Evolutionary conservation across 2,113 vertebrate genomes (phyloP), one percentile per base, ranked within the genome.

Genomic region (Erinaceus europaeus): DNA sequence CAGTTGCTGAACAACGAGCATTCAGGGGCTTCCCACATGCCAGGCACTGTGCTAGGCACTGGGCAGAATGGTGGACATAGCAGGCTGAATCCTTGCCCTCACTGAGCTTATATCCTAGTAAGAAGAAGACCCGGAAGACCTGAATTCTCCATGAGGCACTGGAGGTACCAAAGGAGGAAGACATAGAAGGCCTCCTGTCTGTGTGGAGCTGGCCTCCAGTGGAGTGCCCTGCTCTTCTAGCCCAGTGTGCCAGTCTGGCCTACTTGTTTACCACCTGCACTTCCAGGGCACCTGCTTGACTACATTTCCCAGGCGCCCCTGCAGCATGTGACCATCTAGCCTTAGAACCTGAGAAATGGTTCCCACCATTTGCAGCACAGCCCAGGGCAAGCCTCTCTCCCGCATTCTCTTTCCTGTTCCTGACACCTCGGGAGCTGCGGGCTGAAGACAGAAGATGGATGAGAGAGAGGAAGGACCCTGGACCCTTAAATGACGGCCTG

Each of bases 291-390:
- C 73, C 23, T 72, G 29, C 44, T 61, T 25, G 36, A 72, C 44
- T 61, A 20, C 46, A 57, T 91, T 90, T 91, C 50, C 79, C 57
- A 81, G 32, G 38, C 40, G 73, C 44, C 15, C 29, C 84, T 73
- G 32, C 64, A 77, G 79, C 21, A 25, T 65, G 32, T 67, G 53
- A 20, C 48, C 13, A 7, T 67, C 48, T 29, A 80, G 23, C 27
- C 44, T 42, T 46, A 48, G 78, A 69, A 53, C 32, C 8, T 65
- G 59, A 91, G 17, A 69, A 79, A 48, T 38, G 40, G 42, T 13
- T 11, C 25, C 32, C 6, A 68, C 10, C 75, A 73, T 52, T 32
- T 81, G 44, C 34, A 23, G 32, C 46, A 61, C 13, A 61, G 42
- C 46, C 53, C 38, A 34, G 62, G 21, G 20, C 14, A 38, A 69